Evolutionary conservation across 2,888 invertebrate species (phyloP), one percentile per base, ranked within the genome.

Genomic region (Criorhina ranunculi): DNA sequence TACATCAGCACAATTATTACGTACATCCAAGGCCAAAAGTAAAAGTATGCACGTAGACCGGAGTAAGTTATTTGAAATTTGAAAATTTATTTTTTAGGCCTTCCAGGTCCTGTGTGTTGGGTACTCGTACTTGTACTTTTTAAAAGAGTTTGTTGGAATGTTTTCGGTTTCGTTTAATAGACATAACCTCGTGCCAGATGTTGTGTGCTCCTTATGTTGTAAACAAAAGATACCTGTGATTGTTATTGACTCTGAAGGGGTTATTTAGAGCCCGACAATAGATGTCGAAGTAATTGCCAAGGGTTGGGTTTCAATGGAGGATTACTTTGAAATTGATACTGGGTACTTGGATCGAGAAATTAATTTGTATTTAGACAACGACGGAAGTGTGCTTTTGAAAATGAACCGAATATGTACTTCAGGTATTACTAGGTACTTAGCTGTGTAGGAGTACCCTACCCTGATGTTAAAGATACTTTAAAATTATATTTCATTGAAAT

Each of bases 1-100:
- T 62, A 80, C 40, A 80, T 66, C 73, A 80, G 80, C 42, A 67
- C 67, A 62, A 80, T 75, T 44, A 55, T 29, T 59, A 49, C 11
- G 24, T 24, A 44, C 9, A 62, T 33, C 24, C 37, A 53, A 64
- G 73, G 73, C 62, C 15, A 62, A 19, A 53, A 33, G 42, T 62
- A 42, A 12, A 62, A 7, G 33, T 40, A 35, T 24, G 9, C 44
- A 44, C 44, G 42, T 55, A 33, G 11, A 15, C 44, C 33, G 15
- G 35, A 29, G 62, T 49, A 37, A n/a, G 37, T 57, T 37, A 57
- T 53, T 53, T 53, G 12, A 19, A 37, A 57, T 53, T 53, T 33
- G 15, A 15, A 53, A 15, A 62, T 62, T 49, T 37, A 64, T 64
- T 64, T 44, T 12, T 49, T 12, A 35, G 31, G 31, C 12, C 33